Evolutionary conservation across 2,797 vertebrate species (phyloP).

Genomic region (Nannoperca obscura): DNA sequence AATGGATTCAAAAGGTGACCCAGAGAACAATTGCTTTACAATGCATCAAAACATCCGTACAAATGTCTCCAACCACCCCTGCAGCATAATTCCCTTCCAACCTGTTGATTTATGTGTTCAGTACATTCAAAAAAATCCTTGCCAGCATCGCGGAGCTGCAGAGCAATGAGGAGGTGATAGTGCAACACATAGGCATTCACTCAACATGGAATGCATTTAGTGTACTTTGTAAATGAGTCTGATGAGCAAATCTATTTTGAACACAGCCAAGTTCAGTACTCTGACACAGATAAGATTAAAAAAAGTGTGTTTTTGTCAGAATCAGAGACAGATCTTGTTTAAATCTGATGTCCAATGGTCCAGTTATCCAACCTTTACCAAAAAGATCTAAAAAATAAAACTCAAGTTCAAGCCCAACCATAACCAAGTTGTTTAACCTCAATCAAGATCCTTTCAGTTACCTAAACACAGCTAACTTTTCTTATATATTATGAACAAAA

Average conservation of each 20-base stretch:
- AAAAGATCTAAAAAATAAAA: not conserved
- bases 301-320: not conserved
- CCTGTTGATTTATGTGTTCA: no score
- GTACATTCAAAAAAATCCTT: not conserved
- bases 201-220: not conserved
- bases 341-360: not conserved
- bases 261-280: no score
- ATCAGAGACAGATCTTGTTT: not conserved
- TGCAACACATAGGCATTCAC: not conserved
- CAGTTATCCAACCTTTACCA: not conserved
- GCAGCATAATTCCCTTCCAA: no score
- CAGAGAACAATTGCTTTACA: not conserved
- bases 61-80: not conserved
- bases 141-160: not conserved
- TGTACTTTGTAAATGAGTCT: not conserved
- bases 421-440: not conserved
- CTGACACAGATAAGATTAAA: no score
- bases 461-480: conserved; percentile 11
- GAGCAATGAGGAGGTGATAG: not conserved
- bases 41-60: not conserved
- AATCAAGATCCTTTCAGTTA: not conserved
- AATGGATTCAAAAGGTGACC: not conserved
- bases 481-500: not conserved
- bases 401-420: not conserved
- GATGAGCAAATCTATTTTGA: not conserved